Evolutionary conservation across 1,140 invertebrate genomes (phyloP).

Genomic region (Drosophila busckii): DNA sequence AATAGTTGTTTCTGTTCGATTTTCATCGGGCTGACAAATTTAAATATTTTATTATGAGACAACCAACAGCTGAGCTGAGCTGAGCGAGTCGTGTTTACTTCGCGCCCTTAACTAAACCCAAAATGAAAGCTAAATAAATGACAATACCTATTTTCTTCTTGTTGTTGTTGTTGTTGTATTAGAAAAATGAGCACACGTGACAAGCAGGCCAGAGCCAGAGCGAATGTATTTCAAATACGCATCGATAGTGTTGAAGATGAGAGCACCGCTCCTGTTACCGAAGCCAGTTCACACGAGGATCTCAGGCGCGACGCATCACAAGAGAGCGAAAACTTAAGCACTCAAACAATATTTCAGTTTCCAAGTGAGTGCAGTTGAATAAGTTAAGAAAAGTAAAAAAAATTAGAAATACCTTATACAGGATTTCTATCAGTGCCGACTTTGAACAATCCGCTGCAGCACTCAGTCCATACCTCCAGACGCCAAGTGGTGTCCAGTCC

Average conservation of each 20-base stretch:
- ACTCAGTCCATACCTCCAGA: constrained; percentile 15
- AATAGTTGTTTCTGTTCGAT: constrained; percentile 1
- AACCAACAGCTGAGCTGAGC: constrained; percentile 27
- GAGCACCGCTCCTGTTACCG: constrained; percentile 68
- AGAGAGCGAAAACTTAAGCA: constrained; percentile 32
- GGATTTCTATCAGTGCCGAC: constrained; percentile 74
- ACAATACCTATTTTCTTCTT: too few species aligned
- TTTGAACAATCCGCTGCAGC: constrained; percentile 44
- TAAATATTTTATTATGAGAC: constrained; percentile 64
- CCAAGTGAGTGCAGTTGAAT: constrained; percentile 39
- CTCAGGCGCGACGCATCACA: constrained; percentile 47
- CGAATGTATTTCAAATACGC: constrained; percentile 64
- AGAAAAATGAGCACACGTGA: constrained; percentile 52
- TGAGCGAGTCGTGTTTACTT: neutral
- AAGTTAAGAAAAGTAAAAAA: too few species aligned
- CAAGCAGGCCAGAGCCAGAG: constrained; percentile 25
- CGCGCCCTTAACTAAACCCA: constrained; percentile 37
- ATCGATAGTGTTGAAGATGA: constrained; percentile 71
- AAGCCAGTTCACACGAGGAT: constrained; percentile 65
- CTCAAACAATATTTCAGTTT: constrained; percentile 55
- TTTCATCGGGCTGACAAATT: constrained; percentile 14
- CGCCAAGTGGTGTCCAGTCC: constrained; percentile 70
- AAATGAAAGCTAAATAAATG: too few species aligned
- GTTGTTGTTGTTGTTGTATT: neutral
- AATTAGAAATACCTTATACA: too few species aligned